Conservation (phyloP, 2,113 vertebrate genomes). For the Muntiacus reevesi region DNA sequence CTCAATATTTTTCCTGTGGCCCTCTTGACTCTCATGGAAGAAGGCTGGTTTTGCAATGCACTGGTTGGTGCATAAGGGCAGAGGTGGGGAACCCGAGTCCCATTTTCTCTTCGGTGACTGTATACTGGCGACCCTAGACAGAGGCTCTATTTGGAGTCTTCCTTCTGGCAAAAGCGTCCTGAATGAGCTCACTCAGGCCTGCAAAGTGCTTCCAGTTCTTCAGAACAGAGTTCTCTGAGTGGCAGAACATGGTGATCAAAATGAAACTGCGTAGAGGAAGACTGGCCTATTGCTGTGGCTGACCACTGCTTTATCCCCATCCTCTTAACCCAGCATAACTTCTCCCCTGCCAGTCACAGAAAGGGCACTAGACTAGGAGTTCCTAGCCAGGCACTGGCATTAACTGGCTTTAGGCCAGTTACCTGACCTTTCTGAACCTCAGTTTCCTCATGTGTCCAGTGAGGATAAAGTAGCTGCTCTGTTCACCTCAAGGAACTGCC, state of each 20-base stretch:
- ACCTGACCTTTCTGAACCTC: not conserved
- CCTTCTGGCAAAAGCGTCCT: conserved; percentile 47
- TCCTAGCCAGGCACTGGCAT: not conserved
- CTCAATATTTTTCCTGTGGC: not conserved
- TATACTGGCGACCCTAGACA: conserved; percentile 31
- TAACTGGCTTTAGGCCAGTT: not conserved
- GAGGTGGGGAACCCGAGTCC: not conserved
- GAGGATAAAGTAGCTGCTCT: not conserved
- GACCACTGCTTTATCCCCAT: not conserved
- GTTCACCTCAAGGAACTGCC: not conserved
- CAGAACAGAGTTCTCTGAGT: conserved; percentile 40
- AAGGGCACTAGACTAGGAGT: not conserved
- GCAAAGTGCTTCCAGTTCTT: conserved; percentile 67
- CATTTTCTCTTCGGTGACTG: not conserved
- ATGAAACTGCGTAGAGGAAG: conserved; percentile 10
- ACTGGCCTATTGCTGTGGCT: not conserved
- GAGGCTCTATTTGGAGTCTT: conserved; percentile 33
- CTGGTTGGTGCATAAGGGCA: not conserved
- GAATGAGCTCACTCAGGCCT: conserved; percentile 71
- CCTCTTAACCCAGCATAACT: not conserved
- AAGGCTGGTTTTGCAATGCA: not conserved
- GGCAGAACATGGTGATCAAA: not conserved
- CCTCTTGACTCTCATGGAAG: not conserved
- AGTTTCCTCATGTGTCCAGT: not conserved
- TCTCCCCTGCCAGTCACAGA: not conserved